These are phyloP conservation scores for Norana najaformis DNA, from an alignment of 2,888 invertebrate species.

Conservation along the genomic window DNA sequence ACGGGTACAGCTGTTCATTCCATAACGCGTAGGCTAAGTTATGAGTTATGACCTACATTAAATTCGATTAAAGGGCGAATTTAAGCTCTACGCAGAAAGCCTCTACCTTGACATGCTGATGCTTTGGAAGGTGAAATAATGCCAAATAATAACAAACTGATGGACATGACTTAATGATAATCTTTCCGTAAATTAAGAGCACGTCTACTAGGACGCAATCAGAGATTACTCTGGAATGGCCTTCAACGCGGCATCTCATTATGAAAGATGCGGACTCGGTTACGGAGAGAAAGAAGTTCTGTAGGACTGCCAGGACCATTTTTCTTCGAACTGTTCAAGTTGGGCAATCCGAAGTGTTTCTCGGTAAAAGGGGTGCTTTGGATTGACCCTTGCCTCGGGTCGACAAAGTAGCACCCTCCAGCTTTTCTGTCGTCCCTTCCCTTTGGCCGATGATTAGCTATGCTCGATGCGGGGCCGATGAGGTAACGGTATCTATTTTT, in stretches of 20 bases:
- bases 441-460: background rate
- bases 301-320: no score
- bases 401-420: background rate
- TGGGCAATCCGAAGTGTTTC: background rate
- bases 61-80: background rate
- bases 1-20: background rate
- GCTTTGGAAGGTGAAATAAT: background rate
- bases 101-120: background rate
- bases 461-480: background rate
- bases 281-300: background rate
- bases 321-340: background rate
- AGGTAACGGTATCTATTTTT: constrained; percentile 1
- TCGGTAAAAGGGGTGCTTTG: background rate
- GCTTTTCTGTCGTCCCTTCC: background rate
- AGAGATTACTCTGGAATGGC: background rate
- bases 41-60: background rate
- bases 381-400: background rate
- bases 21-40: background rate
- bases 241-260: background rate
- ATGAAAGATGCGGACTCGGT: no score
- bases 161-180: background rate
- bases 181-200: background rate
- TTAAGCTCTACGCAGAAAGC: background rate
- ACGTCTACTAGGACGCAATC: background rate
- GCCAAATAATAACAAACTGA: background rate